These are phyloP conservation scores for Tipula lateralis DNA, from an alignment of 2,888 invertebrate species.

Conservation along the genomic window DNA sequence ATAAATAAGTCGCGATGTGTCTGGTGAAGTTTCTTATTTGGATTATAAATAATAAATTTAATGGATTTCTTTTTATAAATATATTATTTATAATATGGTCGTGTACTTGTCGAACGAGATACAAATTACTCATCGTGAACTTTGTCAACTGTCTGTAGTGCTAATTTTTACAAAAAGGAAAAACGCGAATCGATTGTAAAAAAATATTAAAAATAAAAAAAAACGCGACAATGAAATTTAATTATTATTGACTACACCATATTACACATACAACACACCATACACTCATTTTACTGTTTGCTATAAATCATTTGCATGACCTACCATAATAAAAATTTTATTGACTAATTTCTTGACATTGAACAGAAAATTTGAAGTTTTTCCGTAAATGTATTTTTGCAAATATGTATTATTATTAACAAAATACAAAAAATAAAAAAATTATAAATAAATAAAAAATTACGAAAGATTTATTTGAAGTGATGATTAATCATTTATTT, in stretches of 20 bases:
- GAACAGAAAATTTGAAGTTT: conserved; percentile 19
- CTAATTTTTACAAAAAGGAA: neutral
- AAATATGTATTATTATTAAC: neutral
- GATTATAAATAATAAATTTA: neutral
- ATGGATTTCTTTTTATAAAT: neutral
- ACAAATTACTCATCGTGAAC: neutral
- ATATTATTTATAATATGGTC: neutral
- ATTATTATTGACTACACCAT: neutral
- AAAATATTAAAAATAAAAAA: neutral
- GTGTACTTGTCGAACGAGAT: no score
- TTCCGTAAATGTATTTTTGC: neutral
- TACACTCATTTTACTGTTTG: neutral
- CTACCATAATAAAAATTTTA: neutral
- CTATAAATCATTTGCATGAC: conserved; percentile 9
- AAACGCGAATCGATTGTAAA: conserved; percentile 4
- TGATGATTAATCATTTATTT: conserved; percentile 20
- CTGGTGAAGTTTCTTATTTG: conserved; percentile 6
- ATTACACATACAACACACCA: neutral
- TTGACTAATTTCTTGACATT: conserved; percentile 24
- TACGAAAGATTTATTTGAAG: conserved; percentile 15
- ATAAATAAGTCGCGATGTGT: conserved; percentile 4
- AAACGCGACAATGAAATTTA: neutral
- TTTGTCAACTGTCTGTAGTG: neutral
- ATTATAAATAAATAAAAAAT: neutral
- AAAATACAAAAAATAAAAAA: neutral